Percentiles rank a stretch among this genome's conserved stretches.
Conservation (phyloP, 2,888 invertebrate species). For the Athalia circularis region DNA sequence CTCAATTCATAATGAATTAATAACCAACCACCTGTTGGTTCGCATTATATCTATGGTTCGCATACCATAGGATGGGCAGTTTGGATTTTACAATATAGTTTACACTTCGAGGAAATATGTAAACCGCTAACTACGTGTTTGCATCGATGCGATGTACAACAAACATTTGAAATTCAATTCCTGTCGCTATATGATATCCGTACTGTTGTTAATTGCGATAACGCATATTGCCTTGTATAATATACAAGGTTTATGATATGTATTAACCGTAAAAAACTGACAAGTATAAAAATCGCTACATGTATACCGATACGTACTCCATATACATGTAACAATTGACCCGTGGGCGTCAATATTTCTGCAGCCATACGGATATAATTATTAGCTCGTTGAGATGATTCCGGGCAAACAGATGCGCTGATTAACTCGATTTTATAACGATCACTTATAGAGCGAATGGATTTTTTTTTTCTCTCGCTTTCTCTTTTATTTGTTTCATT, state of each 20-base stretch:
- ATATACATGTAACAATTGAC: neutral
- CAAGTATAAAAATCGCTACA: too few species aligned
- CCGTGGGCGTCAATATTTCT: neutral
- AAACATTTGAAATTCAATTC: conserved; percentile 27
- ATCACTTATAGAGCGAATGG: neutral
- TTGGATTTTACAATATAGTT: neutral
- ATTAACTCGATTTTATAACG: conserved; percentile 32
- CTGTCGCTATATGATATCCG: neutral
- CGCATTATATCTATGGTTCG: conserved; percentile 28
- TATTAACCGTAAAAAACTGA: too few species aligned
- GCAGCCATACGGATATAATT: conserved; percentile 2
- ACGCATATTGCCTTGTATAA: neutral
- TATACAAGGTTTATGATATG: neutral
- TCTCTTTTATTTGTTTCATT: neutral
- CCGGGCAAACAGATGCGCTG: conserved; percentile 14
- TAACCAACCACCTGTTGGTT: conserved; percentile 41
- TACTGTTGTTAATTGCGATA: too few species aligned
- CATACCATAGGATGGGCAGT: conserved; percentile 22
- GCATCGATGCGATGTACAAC: conserved; percentile 15
- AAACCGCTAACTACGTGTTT: neutral
- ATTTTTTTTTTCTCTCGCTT: neutral
- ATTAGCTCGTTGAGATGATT: conserved; percentile 16
- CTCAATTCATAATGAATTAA: conserved; percentile 2
- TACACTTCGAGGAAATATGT: neutral
- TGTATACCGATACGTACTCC: neutral